Conservation (phyloP, 2,113 vertebrate genomes). For the Gavia stellata region DNA sequence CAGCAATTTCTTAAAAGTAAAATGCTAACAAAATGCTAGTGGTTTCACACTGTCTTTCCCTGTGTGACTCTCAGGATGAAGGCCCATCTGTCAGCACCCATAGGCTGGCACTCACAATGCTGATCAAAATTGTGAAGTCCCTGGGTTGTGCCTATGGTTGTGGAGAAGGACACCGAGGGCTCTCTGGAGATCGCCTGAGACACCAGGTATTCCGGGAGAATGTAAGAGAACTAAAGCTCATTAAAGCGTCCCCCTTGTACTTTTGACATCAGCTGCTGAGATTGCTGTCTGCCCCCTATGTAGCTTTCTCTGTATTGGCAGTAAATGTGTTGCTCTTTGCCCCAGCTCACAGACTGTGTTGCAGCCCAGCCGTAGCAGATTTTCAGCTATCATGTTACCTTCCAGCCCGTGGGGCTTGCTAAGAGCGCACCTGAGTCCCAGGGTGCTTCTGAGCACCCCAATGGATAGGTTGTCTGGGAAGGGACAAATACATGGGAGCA, state of each 20-base stretch:
- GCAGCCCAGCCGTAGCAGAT: slow-evolving; percentile 11
- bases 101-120: slow-evolving; percentile 93
- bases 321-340: not conserved
- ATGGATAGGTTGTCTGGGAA: not conserved
- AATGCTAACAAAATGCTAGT: not conserved
- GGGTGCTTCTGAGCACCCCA: not conserved
- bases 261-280: slow-evolving; percentile 64
- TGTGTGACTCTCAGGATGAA: slow-evolving; percentile 78
- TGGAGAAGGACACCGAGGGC: slow-evolving; percentile 96
- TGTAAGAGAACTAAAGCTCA: slow-evolving; percentile 77
- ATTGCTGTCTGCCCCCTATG: slow-evolving; percentile 44
- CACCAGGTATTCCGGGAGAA: slow-evolving; percentile 88
- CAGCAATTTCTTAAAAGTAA: not conserved
- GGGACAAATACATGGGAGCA: not conserved
- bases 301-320: slow-evolving; percentile 11
- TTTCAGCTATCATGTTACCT: not conserved
- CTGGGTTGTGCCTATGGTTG: slow-evolving; percentile 97
- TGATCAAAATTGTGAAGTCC: slow-evolving; percentile 98
- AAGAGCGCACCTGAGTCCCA: not conserved
- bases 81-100: slow-evolving; percentile 82
- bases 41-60: not conserved
- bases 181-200: slow-evolving; percentile 95
- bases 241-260: slow-evolving; percentile 47
- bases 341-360: not conserved
- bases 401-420: not conserved